Evolutionary conservation across 2,888 invertebrate species (phyloP), one percentile per base, ranked within the genome.

Genomic region (Dinocampus coccinellae): DNA sequence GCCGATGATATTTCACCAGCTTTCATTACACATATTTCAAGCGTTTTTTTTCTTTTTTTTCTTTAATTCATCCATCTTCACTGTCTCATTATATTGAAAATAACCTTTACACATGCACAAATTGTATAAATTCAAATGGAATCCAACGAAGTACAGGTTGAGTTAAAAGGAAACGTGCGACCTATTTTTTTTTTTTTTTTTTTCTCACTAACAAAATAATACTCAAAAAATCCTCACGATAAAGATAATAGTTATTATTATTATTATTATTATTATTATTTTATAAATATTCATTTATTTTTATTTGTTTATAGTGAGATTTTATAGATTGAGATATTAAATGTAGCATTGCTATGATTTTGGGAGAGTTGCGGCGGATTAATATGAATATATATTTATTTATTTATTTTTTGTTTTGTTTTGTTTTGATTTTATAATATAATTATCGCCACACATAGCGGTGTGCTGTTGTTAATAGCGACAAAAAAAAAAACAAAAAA

Each of bases 381-480:
- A 64, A 52, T 47, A 33, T 64, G 13, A 47, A 47, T 6, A 33
- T 58, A 13, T 29, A 16, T 29, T 11, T 24, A n/a, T 4, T 29
- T 29, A 4, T 29, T 29, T 29, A 29, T 29, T 7, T 3, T 29
- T n/a, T n/a, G n/a, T n/a, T n/a, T n/a, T n/a, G n/a, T n/a, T n/a
- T n/a, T n/a, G n/a, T n/a, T n/a, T n/a, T 33, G 60, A 13, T 20
- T 39, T n/a, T 66, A 66, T 57, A 57, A 71, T 71, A 68, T 69
- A 70, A 66, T 47, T 47, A 47, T 47, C 47, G 47, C 47, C 16
- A 67, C 80, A 79, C 80, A 82, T 78, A 82, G 80, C 80, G 67
- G 76, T 81, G 53, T 72, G 74, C 74, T 70, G 70, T 69, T 73
- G 76, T 77, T 76, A 76, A 76, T 73, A 74, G 77, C 72, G 73